These are phyloP conservation scores for Acrobasis suavella DNA, from an alignment of 2,888 invertebrate species.

Conservation along the genomic window DNA sequence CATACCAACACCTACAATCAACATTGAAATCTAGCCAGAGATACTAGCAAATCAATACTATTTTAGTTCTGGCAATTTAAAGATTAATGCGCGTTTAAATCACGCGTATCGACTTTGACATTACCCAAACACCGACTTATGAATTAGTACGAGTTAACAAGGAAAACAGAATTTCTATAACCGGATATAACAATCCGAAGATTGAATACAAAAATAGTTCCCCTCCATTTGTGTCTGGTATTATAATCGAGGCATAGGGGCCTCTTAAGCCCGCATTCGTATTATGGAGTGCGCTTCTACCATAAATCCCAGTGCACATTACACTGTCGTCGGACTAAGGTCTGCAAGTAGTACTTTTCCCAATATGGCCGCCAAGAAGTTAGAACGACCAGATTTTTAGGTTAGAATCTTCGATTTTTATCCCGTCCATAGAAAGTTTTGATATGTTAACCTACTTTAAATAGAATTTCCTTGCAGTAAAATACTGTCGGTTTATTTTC, in stretches of 20 bases:
- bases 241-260: slow-evolving; percentile 38
- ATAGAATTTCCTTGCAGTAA: slow-evolving; percentile 25
- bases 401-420: slow-evolving; percentile 15
- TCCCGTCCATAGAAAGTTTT: slow-evolving; percentile 1
- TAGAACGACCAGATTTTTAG: slow-evolving; percentile 29
- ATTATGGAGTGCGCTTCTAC: slow-evolving; percentile 44
- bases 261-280: slow-evolving; percentile 47
- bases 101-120: background rate
- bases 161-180: slow-evolving; percentile 25
- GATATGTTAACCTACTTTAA: slow-evolving; percentile 13
- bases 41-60: background rate
- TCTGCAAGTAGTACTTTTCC: slow-evolving; percentile 45
- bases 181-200: slow-evolving; percentile 18
- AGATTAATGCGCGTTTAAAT: background rate
- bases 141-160: slow-evolving; percentile 8
- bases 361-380: slow-evolving; percentile 38
- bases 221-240: slow-evolving; percentile 23
- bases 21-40: background rate
- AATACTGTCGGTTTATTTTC: slow-evolving; percentile 1
- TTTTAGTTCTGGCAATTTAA: background rate
- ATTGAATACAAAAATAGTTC: slow-evolving; percentile 23
- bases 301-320: slow-evolving; percentile 55
- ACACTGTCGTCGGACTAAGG: slow-evolving; percentile 47
- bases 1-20: no score
- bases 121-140: background rate